Evolutionary conservation across 2,888 invertebrate genomes (phyloP), one percentile per base, ranked within the genome.

Genomic region (Thereva nobilitata): DNA sequence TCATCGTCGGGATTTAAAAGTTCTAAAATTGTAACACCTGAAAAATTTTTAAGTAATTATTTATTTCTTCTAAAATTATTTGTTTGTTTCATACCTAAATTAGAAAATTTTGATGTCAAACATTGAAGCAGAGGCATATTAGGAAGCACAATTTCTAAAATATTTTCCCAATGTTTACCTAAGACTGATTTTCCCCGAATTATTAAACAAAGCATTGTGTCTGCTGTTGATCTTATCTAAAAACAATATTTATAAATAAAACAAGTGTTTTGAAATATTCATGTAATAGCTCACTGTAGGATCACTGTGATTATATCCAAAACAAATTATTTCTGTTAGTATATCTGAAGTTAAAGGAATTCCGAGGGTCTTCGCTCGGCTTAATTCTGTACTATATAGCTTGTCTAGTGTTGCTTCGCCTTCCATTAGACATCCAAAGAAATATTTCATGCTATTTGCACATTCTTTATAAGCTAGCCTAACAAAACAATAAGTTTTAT

Each of bases 401-500:
- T 76, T 76, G 0, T 67, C 9, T 5, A 71, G 49, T 12, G 74
- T 76, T 35, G 66, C 71, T 23, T 75, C 74, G 4, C 75, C 75
- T 68, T 77, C 75, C 72, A 79, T 73, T 10, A 80, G 67, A 5
- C 72, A 72, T 34, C 76, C 77, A 54, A 79, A 78, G 54, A 75
- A 77, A 0, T 69, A 68, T 38, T 77, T 75, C 52, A 77, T 73
- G 1, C 73, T 72, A 3, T 71, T 71, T 5, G 72, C 70, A 2
- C 77, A 66, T 55, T 74, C 71, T 3, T 73, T 71, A 66, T 77
- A 76, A 0, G 70, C 67, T 10, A 68, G 23, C 12, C 72, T 71
- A 41, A 9, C 65, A 67, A 44, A 10, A 10, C 9, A 4, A 53
- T 10, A 41, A 10, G 4, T 38, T 4, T n/a, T 4, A 38, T 10